Conservation (phyloP, 2,797 vertebrate genomes). For the Enteromius treurensis region DNA sequence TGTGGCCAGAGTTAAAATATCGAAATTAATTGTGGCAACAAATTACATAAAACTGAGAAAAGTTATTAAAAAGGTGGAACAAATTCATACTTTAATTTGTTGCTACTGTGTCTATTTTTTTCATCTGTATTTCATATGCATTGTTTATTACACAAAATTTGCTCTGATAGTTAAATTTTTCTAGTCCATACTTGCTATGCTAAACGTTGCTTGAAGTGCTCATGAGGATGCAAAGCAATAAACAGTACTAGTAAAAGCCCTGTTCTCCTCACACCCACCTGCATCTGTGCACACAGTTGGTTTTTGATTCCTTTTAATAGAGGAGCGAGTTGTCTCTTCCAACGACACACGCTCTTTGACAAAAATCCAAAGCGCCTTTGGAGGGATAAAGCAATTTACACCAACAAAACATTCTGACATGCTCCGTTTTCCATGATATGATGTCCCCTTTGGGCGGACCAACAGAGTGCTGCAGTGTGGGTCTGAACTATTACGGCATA, state of each 20-base stretch:
- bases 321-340: neutral
- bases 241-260: neutral
- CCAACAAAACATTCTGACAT: constrained; percentile 34
- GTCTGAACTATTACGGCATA: constrained; percentile 67
- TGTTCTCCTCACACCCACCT: constrained; percentile 9
- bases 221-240: neutral
- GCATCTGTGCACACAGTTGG: neutral
- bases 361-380: constrained; percentile 39
- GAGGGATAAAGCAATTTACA: constrained; percentile 26
- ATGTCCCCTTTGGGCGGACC: constrained; percentile 65
- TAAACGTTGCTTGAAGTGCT: neutral
- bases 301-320: neutral
- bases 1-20: neutral
- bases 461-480: constrained; percentile 62
- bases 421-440: constrained; percentile 69
- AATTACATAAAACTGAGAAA: too few species aligned
- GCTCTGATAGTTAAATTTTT: too few species aligned
- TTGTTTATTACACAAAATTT: neutral
- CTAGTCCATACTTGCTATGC: neutral
- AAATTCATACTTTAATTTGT: neutral
- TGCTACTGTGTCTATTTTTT: neutral
- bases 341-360: constrained; percentile 31
- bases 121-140: neutral
- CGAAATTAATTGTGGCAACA: neutral
- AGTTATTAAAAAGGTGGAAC: neutral